phyloP scores from a whole-genome alignment of 2,797 vertebrate genomes.

The Lerista edwardsae region DNA sequence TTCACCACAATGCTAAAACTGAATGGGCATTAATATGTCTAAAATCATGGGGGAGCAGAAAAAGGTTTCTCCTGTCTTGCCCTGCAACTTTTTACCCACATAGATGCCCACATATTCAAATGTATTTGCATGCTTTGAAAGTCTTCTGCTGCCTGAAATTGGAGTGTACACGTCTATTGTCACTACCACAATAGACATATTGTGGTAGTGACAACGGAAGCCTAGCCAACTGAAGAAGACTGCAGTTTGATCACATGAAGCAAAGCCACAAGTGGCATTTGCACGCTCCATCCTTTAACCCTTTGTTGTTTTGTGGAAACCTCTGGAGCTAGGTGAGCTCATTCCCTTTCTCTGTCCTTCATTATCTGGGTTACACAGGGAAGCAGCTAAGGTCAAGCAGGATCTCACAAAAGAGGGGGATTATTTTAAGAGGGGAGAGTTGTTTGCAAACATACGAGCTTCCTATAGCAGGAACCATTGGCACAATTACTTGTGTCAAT shows the following conservation, averaged over 20 bases:
- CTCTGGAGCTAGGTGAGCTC: neutral
- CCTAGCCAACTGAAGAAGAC: neutral
- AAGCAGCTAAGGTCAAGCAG: conserved; percentile 18
- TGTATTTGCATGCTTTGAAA: neutral
- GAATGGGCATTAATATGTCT: neutral
- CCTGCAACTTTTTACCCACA: neutral
- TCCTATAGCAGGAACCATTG: conserved; percentile 45
- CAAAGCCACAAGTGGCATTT: neutral
- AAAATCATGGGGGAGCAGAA: neutral
- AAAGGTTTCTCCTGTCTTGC: neutral
- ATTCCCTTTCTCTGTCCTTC: neutral
- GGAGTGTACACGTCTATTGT: neutral
- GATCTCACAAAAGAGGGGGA: conserved; percentile 15
- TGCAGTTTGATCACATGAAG: neutral
- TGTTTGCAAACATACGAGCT: conserved; percentile 7
- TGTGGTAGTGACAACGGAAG: too few species aligned
- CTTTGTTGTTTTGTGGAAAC: neutral
- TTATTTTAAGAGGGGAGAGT: conserved; percentile 35
- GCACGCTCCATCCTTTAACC: neutral
- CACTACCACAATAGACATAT: neutral
- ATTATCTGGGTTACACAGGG: conserved; percentile 1
- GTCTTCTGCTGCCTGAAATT: neutral
- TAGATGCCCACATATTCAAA: neutral
- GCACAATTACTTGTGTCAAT: conserved; percentile 76
- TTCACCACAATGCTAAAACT: neutral